Base-by-base conservation (phyloP, 2,888 invertebrate species). In the Lithophane leautieri region DNA sequence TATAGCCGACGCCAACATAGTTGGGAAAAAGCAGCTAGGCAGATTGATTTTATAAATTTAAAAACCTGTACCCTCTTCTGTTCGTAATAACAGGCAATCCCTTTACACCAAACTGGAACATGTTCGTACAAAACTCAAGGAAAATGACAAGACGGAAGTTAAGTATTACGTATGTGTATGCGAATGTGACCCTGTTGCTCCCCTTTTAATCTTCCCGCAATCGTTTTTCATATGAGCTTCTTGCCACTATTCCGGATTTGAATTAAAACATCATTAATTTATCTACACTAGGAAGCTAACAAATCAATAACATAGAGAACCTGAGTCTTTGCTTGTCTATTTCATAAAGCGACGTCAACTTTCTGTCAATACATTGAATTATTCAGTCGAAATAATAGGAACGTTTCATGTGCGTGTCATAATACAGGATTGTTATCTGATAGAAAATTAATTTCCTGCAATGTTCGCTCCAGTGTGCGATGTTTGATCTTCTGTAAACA, bases 361-460 rank as follows among this genome's bases (percentile, higher is more conserved):
- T 73, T 76, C 73, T 70, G 73, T 83, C 76, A 77, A 83, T 78
- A 70, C 54, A 76, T 61, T 85, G 69, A 86, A 83, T 80, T 62
- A 83, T 85, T 87, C 42, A 78, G 63, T 52, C 63, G 44, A 66
- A 85, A 73, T 74, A 79, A 78, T 73, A 68, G 82, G 70, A 76
- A 70, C 54, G 44, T 66, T 68, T 47, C 75, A 62, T 70, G 75
- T 82, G 76, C 77, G 73, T 84, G 86, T 78, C 74, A 67, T 74
- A 81, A 63, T 79, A 70, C 63, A 70, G 76, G 22, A 50, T 50
- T 50, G 79, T 77, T 79, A 87, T 80, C 79, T 78, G 77, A 83
- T 87, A 78, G 78, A 83, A 85, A 86, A 85, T 83, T 87, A 85
- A 85, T 87, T 87, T 87, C 76, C 78, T 70, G 69, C 67, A 60